Base-by-base conservation (phyloP, 2,888 invertebrate genomes). In the Stenurella melanura region DNA sequence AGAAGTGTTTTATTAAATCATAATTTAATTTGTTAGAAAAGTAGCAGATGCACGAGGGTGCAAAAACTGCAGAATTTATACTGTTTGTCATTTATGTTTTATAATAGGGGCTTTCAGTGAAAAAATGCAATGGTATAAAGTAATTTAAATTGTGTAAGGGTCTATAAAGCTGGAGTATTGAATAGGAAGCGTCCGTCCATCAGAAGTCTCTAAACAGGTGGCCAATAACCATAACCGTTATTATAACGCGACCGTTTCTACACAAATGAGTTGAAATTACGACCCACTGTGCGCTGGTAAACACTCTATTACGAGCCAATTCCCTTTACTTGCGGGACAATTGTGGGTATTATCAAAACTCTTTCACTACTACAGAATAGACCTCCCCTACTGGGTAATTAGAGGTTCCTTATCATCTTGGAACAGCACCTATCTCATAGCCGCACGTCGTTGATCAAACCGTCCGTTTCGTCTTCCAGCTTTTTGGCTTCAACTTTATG, bases 221-320 rank as follows among this genome's bases (percentile, higher is more conserved):
- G 90, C 89, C 90, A 90, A 90, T 90, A 90, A 90, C 90, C 89
- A 89, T 90, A 90, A 90, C 89, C 89, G 89, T 90, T 89, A 89
- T 90, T 89, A 90, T 90, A 89, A 89, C 89, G 88, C 89, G 88
- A 89, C 89, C 89, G 88, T 90, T 89, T 88, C 90, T 89, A 90
- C 90, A 89, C 89, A 90, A 90, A 90, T 90, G 90, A 90, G 89
- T 89, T 86, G 89, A 89, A 90, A 90, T 90, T 90, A 90, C 89
- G 89, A 89, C 86, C 89, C 88, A 87, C 88, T 86, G 87, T 86
- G 88, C 88, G 87, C 87, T 89, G 88, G 89, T 89, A 89, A 89
- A 89, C 89, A 89, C 88, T 89, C 89, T 86, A 89, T 89, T 89
- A 89, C 88, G 87, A 87, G 87, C 88, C 88, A 88, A 89, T 88